Conservation (phyloP, 2,888 invertebrate species). For the Anaspis maculata region DNA sequence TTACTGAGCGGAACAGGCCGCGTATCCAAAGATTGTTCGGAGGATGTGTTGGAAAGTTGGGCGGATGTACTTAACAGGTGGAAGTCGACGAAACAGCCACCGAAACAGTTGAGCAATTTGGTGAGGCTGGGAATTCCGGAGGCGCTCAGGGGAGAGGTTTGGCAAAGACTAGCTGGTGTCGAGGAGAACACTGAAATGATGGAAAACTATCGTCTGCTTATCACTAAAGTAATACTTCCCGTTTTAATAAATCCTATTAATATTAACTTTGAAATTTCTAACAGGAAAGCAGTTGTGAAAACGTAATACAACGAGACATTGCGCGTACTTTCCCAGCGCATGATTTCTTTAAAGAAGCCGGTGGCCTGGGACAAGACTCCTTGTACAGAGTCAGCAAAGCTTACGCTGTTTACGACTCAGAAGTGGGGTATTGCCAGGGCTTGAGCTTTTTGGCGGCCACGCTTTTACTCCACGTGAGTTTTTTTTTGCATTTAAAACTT, state of each 20-base stretch:
- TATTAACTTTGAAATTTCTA: background rate
- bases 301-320: conserved; percentile 92
- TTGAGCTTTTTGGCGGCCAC: conserved; percentile 96
- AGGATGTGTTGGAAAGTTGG: conserved; percentile 89
- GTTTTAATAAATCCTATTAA: conserved; percentile 1
- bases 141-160: conserved; percentile 92
- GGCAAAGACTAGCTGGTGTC: conserved; percentile 89
- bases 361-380: conserved; percentile 93
- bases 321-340: conserved; percentile 98
- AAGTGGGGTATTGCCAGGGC: conserved; percentile 99
- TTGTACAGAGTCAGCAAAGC: conserved; percentile 93
- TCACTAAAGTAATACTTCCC: conserved; percentile 67
- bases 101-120: conserved; percentile 71
- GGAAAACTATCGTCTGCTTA: conserved; percentile 86
- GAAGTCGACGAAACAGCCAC: conserved; percentile 60
- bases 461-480: conserved; percentile 83
- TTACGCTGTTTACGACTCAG: conserved; percentile 93
- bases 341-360: conserved; percentile 92
- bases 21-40: conserved; percentile 93
- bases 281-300: conserved; percentile 90
- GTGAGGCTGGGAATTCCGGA: conserved; percentile 90
- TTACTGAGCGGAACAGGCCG: conserved; percentile 95
- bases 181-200: conserved; percentile 77
- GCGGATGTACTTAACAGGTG: conserved; percentile 74
- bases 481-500: background rate